phyloP scores from a whole-genome alignment of 2,113 vertebrate species.

The Grammomys surdaster region DNA sequence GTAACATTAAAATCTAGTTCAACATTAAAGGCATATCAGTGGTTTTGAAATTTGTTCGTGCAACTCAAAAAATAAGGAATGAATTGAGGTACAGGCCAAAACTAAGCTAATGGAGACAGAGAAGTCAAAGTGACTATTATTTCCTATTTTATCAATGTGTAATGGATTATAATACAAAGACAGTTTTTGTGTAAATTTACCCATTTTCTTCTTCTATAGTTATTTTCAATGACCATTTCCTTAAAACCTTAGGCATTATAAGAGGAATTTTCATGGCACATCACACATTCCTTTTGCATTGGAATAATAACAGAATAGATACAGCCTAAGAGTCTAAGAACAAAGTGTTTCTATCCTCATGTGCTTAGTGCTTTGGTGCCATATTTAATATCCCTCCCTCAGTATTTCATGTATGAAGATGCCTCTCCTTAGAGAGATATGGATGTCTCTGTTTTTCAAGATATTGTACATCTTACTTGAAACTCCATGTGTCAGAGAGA shows the following conservation, averaged over 20 bases:
- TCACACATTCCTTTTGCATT: background rate
- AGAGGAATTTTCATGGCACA: background rate
- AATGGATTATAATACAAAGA: constrained; percentile 32
- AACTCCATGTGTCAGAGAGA: background rate
- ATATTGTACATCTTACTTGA: background rate
- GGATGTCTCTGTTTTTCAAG: background rate
- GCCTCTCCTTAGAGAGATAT: background rate
- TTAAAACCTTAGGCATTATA: background rate
- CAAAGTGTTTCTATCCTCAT: background rate
- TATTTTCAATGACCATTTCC: background rate
- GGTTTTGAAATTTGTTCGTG: constrained; percentile 29
- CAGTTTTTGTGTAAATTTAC: background rate
- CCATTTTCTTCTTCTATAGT: constrained; percentile 32
- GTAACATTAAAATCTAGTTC: constrained; percentile 29
- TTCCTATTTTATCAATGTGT: constrained; percentile 38
- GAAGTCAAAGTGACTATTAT: constrained; percentile 14
- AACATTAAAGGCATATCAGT: constrained; percentile 56
- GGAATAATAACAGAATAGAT: background rate
- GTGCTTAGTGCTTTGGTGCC: background rate
- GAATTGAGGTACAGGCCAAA: constrained; percentile 34
- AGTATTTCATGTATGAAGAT: background rate
- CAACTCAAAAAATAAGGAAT: background rate
- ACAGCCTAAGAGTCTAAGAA: background rate
- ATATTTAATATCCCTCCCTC: background rate
- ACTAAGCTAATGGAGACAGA: constrained; percentile 24